Evolutionary conservation across 2,113 vertebrate genomes (phyloP).

Genomic region (Coptodon rendalli): DNA sequence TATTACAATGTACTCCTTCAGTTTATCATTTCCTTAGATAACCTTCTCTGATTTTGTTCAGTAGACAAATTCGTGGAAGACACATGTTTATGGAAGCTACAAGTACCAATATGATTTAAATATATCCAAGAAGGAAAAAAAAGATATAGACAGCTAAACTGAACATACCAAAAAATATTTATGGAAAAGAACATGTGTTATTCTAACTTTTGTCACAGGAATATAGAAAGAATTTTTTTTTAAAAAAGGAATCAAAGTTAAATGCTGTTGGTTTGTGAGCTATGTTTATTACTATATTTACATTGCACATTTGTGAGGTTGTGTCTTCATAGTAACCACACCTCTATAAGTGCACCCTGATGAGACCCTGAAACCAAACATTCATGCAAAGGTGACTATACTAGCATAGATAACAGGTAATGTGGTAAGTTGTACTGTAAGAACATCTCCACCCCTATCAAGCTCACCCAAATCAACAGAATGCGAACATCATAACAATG

Average conservation of each 20-base stretch:
- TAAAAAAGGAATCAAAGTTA: not conserved
- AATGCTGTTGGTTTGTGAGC: not conserved
- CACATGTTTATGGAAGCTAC: not conserved
- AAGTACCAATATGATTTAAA: not conserved
- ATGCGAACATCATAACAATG: not conserved
- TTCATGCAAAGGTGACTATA: not conserved
- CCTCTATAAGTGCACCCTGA: not conserved
- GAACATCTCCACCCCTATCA: not conserved
- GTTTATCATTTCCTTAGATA: not conserved
- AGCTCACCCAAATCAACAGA: not conserved
- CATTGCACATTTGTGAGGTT: not conserved
- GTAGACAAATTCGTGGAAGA: not conserved
- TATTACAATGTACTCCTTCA: not conserved
- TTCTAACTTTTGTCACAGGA: not conserved
- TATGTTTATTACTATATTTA: not conserved
- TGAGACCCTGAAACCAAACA: not conserved
- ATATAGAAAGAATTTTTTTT: not conserved
- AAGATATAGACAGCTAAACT: not conserved
- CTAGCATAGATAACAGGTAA: not conserved
- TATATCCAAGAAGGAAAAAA: not conserved
- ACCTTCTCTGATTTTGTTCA: not conserved
- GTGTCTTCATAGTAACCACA: not conserved
- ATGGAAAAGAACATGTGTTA: not conserved
- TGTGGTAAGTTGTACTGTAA: not conserved
- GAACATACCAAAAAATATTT: rapidly evolving